Percentiles rank a stretch among this genome's conserved stretches.
Evolutionary conservation across 1,140 invertebrate species (phyloP).

Genomic region (Drosophila arizonae): DNA sequence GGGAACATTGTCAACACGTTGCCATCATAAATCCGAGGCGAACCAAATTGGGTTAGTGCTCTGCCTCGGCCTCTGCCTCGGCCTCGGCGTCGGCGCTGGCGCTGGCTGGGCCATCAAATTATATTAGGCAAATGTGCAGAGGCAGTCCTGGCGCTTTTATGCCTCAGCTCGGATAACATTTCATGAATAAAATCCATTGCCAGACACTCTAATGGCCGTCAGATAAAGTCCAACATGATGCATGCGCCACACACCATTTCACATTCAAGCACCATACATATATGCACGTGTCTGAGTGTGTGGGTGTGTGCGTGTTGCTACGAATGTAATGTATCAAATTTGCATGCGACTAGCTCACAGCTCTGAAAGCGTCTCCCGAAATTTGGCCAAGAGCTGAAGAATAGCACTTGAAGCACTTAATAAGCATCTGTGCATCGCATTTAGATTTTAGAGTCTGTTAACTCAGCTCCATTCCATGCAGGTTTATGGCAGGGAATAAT

Average conservation of each 20-base stretch:
- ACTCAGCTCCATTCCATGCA: no score
- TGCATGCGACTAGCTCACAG: background rate
- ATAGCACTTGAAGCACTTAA: no score
- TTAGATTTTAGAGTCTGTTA: no score
- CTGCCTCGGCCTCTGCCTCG: background rate
- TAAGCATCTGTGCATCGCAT: no score
- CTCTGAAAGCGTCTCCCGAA: background rate
- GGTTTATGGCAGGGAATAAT: no score
- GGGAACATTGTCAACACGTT: conserved; percentile 55
- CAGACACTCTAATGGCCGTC: conserved; percentile 44
- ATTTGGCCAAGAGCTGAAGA: no score
- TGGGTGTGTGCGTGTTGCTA: no score
- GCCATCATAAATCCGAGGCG: conserved; percentile 66
- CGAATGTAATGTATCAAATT: no score
- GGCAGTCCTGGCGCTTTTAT: conserved; percentile 4
- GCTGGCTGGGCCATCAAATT: conserved; percentile 49
- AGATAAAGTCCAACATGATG: conserved; percentile 49
- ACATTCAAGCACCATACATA: background rate
- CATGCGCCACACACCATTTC: conserved; percentile 19
- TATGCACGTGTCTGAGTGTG: no score
- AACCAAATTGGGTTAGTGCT: conserved; percentile 59
- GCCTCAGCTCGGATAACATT: conserved; percentile 21
- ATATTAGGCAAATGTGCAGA: conserved; percentile 52
- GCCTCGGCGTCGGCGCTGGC: no score
- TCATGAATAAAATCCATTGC: conserved; percentile 41